phyloP scores from a whole-genome alignment of 2,113 vertebrate genomes.

The Plecotus auritus region DNA sequence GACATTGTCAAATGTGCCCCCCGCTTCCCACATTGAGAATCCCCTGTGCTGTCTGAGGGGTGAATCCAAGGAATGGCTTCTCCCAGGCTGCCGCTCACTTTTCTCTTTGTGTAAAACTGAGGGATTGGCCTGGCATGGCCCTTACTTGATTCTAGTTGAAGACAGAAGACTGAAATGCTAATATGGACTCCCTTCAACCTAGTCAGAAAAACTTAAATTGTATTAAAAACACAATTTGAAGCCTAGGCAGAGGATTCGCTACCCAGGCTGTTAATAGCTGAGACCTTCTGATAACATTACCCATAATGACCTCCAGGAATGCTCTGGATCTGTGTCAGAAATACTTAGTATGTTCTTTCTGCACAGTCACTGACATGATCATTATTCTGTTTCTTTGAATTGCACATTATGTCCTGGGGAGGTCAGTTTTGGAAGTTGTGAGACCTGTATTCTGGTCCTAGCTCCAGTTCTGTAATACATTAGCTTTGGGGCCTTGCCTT shows the following conservation, averaged over 20 bases:
- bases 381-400: background rate
- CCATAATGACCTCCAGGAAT: background rate
- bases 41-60: background rate
- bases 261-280: background rate
- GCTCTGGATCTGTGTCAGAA: background rate
- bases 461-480: background rate
- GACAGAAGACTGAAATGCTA: background rate
- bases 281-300: background rate
- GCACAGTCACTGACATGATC: background rate
- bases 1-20: rapidly evolving
- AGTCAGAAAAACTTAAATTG: background rate
- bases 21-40: background rate
- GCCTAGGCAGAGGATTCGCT: background rate
- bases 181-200: background rate
- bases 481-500: background rate
- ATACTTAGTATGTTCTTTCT: background rate
- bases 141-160: background rate
- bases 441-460: background rate
- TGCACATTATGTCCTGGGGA: background rate
- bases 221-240: background rate
- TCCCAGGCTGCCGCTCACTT: background rate
- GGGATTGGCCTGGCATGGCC: background rate
- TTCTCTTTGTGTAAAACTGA: background rate
- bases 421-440: background rate
- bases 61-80: background rate